Conservation (phyloP, 2,113 vertebrate genomes). For the rat (Rattus norvegicus) region DNA sequence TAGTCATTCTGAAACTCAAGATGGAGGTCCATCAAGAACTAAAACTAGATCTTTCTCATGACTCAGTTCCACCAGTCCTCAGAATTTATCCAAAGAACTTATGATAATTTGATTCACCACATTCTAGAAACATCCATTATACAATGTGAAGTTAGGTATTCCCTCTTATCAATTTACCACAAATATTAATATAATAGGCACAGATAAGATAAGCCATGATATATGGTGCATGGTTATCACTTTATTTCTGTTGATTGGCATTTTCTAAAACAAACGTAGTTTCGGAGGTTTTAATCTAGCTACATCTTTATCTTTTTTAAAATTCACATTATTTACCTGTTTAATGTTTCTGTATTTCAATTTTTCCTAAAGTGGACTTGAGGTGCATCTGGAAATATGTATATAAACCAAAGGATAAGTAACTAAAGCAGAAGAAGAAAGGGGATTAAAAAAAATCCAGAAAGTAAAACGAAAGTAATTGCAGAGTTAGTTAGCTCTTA, state of each 20-base stretch:
- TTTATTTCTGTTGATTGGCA: background rate
- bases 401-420: background rate
- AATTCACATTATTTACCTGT: background rate
- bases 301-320: background rate
- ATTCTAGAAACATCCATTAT: conserved; percentile 10
- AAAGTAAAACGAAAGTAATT: background rate
- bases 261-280: background rate
- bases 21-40: background rate
- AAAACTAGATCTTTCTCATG: background rate
- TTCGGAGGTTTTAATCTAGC: background rate
- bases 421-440: background rate
- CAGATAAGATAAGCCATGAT: background rate
- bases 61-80: background rate
- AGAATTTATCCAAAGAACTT: background rate
- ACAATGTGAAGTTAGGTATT: background rate
- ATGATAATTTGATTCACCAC: conserved; percentile 6
- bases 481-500: background rate
- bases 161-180: background rate
- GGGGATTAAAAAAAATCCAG: background rate
- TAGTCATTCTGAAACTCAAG: background rate
- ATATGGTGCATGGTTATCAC: background rate
- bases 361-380: background rate
- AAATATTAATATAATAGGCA: conserved; percentile 5
- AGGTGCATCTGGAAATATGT: background rate
- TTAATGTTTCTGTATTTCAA: background rate